Base-by-base conservation (phyloP, 2,113 vertebrate species). In the Buteo buteo region DNA sequence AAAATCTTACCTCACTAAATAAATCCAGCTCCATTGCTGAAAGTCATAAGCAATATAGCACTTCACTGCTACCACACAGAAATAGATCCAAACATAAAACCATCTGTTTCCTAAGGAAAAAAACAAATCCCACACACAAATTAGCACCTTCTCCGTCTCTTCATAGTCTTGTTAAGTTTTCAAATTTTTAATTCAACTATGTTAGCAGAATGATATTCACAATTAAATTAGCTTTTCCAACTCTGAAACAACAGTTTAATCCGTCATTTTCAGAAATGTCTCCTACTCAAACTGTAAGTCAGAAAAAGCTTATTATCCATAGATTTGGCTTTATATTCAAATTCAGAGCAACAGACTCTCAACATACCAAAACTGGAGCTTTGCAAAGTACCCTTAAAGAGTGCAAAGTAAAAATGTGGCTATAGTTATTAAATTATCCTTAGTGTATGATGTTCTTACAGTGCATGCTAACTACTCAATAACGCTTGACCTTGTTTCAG, bases 31-130 rank as follows among this genome's bases (percentile, higher is more conserved):
- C 72, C 16, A 10, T 14, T 50, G 44, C 54, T 90, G 34, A 47
- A 96, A 89, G n/a, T 42, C n/a, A 67, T 50, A 87, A 77, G 61
- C 52, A 81, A 84, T 25, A 34, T 16, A 69, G 61, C 57, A 34
- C 40, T 92, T 82, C 76, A 73, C 40, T 59, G 78, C 44, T 86
- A 78, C 32, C 9, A 42, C 5, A 65, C 40, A 79, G 77, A 95
- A 94, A 91, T 21, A 85, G 74, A 93, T 67, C 34, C 52, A 87
- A 79, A 73, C 58, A 90, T 38, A 79, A 95, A 96, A 28, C 82
- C 79, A 93, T 85, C 79, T 88, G 85, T 61, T 96, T 88, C 79
- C 74, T 61, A 90, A 31, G 24, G 31, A 84, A 87, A 80, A 85
- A 90, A 59, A 3, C 28, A 91, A 93, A 92, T 72, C 71, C 71